Conservation (phyloP, 1,140 invertebrate genomes). For the Theocolax elegans region DNA sequence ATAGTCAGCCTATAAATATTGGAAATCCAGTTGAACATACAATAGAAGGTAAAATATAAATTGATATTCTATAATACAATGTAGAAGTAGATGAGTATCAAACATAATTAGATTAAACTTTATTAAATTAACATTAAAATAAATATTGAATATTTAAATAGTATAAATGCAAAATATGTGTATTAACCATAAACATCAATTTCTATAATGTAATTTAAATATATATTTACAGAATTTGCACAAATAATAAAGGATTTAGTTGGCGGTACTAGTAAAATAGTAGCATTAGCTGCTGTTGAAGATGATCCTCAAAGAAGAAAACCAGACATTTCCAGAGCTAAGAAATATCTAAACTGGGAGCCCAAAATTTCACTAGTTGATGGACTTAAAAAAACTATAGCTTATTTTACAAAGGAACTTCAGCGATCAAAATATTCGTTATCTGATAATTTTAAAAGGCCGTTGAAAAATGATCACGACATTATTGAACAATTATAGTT, state of each 20-base stretch:
- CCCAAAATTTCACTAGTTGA: conserved; percentile 89
- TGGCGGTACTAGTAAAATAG: conserved; percentile 86
- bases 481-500: conserved; percentile 64
- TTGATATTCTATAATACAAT: too few relatives aligned
- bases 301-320: conserved; percentile 95
- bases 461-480: conserved; percentile 64
- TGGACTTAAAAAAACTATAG: conserved; percentile 89
- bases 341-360: conserved; percentile 88
- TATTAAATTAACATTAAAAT: background rate
- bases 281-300: conserved; percentile 84
- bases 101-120: background rate
- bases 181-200: background rate
- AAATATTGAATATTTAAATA: background rate
- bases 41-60: conserved; percentile 89
- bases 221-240: conserved; percentile 85
- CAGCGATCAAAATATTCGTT: conserved; percentile 71
- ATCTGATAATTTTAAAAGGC: conserved; percentile 52
- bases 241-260: conserved; percentile 88
- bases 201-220: conserved; percentile 34
- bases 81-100: too few relatives aligned
- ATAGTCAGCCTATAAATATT: conserved; percentile 92
- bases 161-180: background rate
- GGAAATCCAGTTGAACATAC: conserved; percentile 99
- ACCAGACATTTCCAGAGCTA: conserved; percentile 93
- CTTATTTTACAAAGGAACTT: conserved; percentile 91